Percentiles rank a stretch among this genome's conserved stretches.
These are phyloP conservation scores for Conomelus anceps DNA, from an alignment of 2,888 invertebrate species.

Conservation along the genomic window DNA sequence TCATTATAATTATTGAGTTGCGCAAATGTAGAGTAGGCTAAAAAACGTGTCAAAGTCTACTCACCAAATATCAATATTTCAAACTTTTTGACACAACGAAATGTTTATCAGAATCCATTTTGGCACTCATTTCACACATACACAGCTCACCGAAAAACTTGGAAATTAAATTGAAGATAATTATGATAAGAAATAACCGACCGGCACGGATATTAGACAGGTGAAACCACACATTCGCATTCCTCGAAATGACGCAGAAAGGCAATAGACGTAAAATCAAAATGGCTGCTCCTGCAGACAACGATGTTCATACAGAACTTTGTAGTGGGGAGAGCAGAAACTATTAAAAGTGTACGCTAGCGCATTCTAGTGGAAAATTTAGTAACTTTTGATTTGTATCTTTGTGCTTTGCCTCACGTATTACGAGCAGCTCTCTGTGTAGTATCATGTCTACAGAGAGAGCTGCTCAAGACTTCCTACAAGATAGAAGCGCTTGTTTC, in stretches of 20 bases:
- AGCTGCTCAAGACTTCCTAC: background rate
- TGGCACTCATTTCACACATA: background rate
- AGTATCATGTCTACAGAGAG: too few species aligned
- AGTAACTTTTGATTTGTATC: too few species aligned
- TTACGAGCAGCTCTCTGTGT: too few species aligned
- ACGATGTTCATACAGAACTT: background rate
- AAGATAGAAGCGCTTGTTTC: background rate
- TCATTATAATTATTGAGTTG: background rate
- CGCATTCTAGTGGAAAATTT: background rate
- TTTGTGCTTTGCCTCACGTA: too few species aligned
- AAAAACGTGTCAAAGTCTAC: background rate
- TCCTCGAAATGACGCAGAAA: background rate
- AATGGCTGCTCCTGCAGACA: background rate
- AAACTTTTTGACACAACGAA: background rate
- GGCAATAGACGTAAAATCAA: background rate
- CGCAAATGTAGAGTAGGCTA: background rate
- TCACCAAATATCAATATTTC: background rate
- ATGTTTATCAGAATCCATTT: background rate
- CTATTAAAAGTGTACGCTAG: background rate
- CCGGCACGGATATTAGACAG: background rate
- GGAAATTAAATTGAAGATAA: background rate
- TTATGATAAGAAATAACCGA: background rate
- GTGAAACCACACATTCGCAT: background rate
- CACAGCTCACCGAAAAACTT: background rate
- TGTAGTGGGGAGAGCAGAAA: background rate